A percentile compares a stretch with the other conserved stretches of the same genome.
Evolutionary conservation across 1,140 invertebrate genomes (phyloP).

Genomic region (Drosophila albomicans): DNA sequence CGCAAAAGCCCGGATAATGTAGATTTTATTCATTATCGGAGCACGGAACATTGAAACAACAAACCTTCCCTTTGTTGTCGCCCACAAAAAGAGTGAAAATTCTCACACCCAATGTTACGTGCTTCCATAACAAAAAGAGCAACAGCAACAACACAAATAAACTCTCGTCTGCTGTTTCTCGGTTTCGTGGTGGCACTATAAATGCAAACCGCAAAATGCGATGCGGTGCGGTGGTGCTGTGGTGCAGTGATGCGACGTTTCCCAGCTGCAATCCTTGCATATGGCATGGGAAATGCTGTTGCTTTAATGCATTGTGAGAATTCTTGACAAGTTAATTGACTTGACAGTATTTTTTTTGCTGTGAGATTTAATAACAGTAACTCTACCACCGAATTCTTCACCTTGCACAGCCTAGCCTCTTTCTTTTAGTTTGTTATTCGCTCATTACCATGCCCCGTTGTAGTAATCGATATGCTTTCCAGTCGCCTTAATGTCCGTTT

Average conservation of each 20-base stretch:
- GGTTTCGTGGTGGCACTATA: slow-evolving; percentile 20
- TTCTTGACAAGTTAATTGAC: slow-evolving; percentile 71
- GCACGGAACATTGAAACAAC: too few relatives aligned
- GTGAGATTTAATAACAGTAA: slow-evolving; percentile 66
- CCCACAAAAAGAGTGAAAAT: too few relatives aligned
- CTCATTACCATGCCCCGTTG: background rate
- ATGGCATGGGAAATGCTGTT: slow-evolving; percentile 41
- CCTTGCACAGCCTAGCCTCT: slow-evolving; percentile 16
- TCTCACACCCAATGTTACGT: too few relatives aligned
- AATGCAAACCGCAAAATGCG: slow-evolving; percentile 72
- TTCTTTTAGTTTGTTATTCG: background rate
- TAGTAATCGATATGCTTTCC: slow-evolving; percentile 78
- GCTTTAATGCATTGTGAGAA: slow-evolving; percentile 71
- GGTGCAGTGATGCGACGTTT: slow-evolving; percentile 27
- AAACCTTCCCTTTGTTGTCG: too few relatives aligned
- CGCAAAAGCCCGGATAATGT: too few relatives aligned
- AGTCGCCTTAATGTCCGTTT: slow-evolving; percentile 49
- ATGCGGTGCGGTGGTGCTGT: slow-evolving; percentile 36
- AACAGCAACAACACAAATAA: slow-evolving; percentile 10
- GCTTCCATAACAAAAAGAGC: too few relatives aligned
- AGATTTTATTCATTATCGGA: too few relatives aligned
- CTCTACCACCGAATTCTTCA: slow-evolving; percentile 2
- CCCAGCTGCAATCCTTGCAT: slow-evolving; percentile 38
- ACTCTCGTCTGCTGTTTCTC: slow-evolving; percentile 6
- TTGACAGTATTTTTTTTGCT: slow-evolving; percentile 46